Evolutionary conservation across 64 coral and sea anemone genomes (phyloP), one percentile per base, ranked within the genome.

Genomic region (Cladopsammia gracilis): DNA sequence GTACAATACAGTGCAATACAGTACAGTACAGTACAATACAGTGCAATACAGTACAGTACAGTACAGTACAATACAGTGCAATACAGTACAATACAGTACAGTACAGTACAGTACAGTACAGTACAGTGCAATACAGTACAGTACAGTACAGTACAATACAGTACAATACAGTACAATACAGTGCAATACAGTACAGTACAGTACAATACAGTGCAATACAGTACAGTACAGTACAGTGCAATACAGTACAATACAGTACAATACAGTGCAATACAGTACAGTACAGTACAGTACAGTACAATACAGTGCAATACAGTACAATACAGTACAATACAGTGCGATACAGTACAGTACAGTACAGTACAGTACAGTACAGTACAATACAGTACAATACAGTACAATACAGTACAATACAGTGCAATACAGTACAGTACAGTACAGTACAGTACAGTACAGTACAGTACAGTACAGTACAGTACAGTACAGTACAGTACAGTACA

Each of bases 331-430:
- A 13, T 49, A 52, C 45, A 51, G 14, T 19, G 49, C 45, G 51
- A 16, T 19, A 78, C 45, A 16, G 34, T 49, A 51, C 1, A 49
- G 75, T 19, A 78, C 45, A 49, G 75, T 19, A 78, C 6, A 49
- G 75, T 19, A 78, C 45, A 49, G 75, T 49, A 78, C 6, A 78
- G n/a, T n/a, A n/a, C n/a, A n/a, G n/a, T n/a, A n/a, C n/a, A n/a
- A n/a, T n/a, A n/a, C n/a, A n/a, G 75, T 49, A 78, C 45, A 49
- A 18, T 49, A 78, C 6, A 49, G 75, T 48, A 78, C 6, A 49
- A 45, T 48, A 78, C 45, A 49, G 75, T 49, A 78, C 45, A 49
- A 45, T 49, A 78, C 6, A 49, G 75, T 19, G 49, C 45, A 49
- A 45, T 19, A 78, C 6, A 49, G 75, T 49, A 78, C 45, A 49